phyloP scores from a whole-genome alignment of 2,113 vertebrate genomes.

The Maccullochella peelii region DNA sequence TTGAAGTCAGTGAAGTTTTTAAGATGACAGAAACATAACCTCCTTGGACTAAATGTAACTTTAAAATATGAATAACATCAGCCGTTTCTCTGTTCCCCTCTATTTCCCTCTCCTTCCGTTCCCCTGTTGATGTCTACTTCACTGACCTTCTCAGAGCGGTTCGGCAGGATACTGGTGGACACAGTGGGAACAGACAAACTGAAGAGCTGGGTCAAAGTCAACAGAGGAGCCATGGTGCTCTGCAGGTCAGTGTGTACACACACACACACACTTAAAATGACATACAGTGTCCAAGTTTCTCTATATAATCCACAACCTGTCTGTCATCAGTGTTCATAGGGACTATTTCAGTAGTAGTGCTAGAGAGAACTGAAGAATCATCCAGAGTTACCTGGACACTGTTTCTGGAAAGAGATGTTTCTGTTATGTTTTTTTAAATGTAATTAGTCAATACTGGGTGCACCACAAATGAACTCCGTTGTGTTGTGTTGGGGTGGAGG shows the following conservation, averaged over 20 bases:
- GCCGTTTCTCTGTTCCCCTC: neutral
- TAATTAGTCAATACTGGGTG: too few species aligned
- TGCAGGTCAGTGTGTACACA: conserved; percentile 86
- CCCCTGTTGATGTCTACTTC: neutral
- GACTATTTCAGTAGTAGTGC: neutral
- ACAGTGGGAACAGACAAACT: conserved; percentile 88
- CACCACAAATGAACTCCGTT: too few species aligned
- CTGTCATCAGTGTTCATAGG: neutral
- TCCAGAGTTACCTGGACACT: too few species aligned
- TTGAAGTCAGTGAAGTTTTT: neutral
- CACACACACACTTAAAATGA: too few species aligned
- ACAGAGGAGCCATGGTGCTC: conserved; percentile 95
- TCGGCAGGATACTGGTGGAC: conserved; percentile 89
- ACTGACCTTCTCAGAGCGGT: conserved; percentile 84
- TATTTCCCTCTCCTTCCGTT: neutral
- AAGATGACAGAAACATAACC: neutral
- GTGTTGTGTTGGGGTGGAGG: too few species aligned
- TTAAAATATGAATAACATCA: neutral
- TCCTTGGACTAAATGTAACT: neutral
- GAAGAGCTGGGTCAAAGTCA: conserved; percentile 90
- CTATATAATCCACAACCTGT: neutral
- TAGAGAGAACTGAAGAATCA: too few species aligned
- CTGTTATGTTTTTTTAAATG: too few species aligned
- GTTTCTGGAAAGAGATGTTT: too few species aligned
- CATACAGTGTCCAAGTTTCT: too few species aligned